Conservation (phyloP, 1,140 invertebrate genomes). For the Drosophila mojavensis region DNA sequence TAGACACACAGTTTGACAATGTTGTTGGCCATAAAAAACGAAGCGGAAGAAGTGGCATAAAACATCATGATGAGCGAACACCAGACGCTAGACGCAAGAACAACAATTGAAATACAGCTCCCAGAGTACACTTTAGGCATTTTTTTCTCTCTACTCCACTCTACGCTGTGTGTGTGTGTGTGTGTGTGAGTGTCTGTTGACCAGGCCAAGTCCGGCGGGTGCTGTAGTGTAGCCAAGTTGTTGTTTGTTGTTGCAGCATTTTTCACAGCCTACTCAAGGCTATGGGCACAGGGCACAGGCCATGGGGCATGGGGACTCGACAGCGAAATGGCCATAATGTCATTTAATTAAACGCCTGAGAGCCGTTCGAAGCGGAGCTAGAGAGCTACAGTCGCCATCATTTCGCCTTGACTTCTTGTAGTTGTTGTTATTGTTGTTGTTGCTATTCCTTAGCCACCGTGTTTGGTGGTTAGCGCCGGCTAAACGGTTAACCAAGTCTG, state of each 20-base stretch:
- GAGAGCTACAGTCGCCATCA: not conserved
- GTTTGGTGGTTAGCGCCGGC: conserved; percentile 59
- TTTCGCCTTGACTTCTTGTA: conserved; percentile 40
- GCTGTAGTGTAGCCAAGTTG: conserved; percentile 39
- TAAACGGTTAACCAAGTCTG: conserved; percentile 74
- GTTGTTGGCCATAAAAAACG: conserved; percentile 8
- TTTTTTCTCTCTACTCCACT: not conserved
- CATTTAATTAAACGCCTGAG: conserved; percentile 82
- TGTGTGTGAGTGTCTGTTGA: conserved; percentile 8
- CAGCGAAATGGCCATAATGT: conserved; percentile 70
- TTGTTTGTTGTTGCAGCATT: conserved; percentile 46
- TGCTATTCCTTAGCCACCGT: conserved; percentile 37
- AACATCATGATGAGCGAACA: conserved; percentile 53
- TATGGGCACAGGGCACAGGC: conserved; percentile 9
- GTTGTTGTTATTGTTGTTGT: conserved; percentile 19
- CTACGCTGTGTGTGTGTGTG: not conserved
- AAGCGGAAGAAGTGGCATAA: conserved; percentile 4
- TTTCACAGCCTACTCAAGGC: conserved; percentile 65
- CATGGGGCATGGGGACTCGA: conserved; percentile 16
- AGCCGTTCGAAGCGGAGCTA: conserved; percentile 56
- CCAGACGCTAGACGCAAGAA: conserved; percentile 49
- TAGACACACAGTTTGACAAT: conserved; percentile 21
- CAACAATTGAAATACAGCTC: conserved; percentile 79
- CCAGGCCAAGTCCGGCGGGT: conserved; percentile 27
- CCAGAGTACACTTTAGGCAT: conserved; percentile 59